Percentiles rank a stretch among this genome's conserved stretches.
phyloP scores from a whole-genome alignment of 2,888 invertebrate species.

The Agrilus cyanescens region DNA sequence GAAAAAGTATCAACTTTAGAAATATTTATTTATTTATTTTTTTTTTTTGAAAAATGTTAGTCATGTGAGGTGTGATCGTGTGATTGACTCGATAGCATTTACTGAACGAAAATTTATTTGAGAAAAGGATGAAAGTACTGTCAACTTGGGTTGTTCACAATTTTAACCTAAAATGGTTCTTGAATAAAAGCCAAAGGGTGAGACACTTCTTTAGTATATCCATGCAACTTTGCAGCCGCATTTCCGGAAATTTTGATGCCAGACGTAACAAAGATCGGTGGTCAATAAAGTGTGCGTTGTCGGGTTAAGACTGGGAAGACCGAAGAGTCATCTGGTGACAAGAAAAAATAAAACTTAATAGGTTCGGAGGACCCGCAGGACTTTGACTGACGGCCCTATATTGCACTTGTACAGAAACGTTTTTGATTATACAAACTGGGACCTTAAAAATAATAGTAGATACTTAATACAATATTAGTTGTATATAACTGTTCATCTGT shows the following conservation, averaged over 20 bases:
- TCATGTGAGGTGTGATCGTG: conserved; percentile 6
- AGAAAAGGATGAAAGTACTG: no score
- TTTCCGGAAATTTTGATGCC: conserved; percentile 38
- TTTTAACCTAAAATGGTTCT: conserved; percentile 35
- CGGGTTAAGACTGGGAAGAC: conserved; percentile 37
- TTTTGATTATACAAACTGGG: no score
- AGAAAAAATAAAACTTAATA: conserved; percentile 34
- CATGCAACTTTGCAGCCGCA: conserved; percentile 31
- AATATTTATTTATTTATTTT: conserved; percentile 3
- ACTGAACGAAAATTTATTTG: no score
- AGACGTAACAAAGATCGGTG: conserved; percentile 29
- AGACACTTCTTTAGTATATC: conserved; percentile 34
- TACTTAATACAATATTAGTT: neutral
- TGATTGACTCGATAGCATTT: neutral
- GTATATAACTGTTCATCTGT: conserved; percentile 6
- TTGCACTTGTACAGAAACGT: conserved; percentile 16
- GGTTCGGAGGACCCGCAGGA: conserved; percentile 13
- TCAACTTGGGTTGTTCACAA: conserved; percentile 21
- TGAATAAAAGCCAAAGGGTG: conserved; percentile 35
- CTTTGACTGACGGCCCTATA: conserved; percentile 5
- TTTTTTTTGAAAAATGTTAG: neutral
- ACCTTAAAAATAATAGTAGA: no score
- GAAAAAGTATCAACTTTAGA: no score
- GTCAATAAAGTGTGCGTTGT: conserved; percentile 30
- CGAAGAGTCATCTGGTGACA: conserved; percentile 35